Base-by-base conservation (phyloP, 2,888 invertebrate genomes). In the Melikaiella ostensackeni region DNA sequence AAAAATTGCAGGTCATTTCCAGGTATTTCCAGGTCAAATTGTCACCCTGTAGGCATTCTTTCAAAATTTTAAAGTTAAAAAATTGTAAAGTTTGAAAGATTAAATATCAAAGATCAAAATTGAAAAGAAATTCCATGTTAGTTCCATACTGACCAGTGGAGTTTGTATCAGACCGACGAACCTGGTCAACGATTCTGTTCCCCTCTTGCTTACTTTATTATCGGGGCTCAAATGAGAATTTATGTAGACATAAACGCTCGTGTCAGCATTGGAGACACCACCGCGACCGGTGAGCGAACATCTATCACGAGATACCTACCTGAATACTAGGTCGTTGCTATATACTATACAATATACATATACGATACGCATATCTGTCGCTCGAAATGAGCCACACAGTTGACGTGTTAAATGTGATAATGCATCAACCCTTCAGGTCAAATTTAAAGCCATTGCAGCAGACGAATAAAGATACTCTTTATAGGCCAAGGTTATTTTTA, bases 161-260 rank as follows among this genome's bases (percentile, higher is more conserved):
- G 50, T 50, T 30, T 33, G 88, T 87, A 87, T 88, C 85, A 81
- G 86, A 81, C 83, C 84, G 83, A 81, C 84, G 84, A 86, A 86
- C 82, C 84, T 81, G 82, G 79, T 82, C 83, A 84, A 85, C 84
- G 84, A 83, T 84, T 87, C 86, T 82, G 84, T 86, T 83, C 84
- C 85, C 82, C 82, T 81, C 81, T 81, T 86, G 86, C 87, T 89
- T 87, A 88, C 89, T 89, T 89, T 89, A 89, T 90, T 89, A 89
- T 89, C 89, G 86, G 80, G 82, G 79, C 87, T 89, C 87, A 89
- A 90, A 90, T 89, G 89, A 89, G 88, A 89, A 89, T 90, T 90
- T 89, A 90, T 89, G 88, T 85, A 85, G 88, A 89, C 89, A 86
- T 89, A 89, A 89, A 88, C 88, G 89, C 85, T 86, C 88, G 87